Base-by-base conservation (phyloP, 2,888 invertebrate genomes). In the Agrenia bidenticulata region DNA sequence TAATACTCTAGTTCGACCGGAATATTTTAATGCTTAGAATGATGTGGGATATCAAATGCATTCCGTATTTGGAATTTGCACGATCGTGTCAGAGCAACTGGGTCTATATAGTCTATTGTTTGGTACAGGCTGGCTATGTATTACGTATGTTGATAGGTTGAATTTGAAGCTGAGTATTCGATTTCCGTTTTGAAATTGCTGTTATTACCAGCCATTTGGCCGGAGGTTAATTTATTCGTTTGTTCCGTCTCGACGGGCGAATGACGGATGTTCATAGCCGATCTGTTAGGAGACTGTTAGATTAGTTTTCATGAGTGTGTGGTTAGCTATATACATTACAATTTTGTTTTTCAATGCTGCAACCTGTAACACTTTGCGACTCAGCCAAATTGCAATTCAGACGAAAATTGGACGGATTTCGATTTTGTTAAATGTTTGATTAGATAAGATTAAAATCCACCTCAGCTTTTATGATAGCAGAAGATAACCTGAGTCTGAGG, bases 171-270 rank as follows among this genome's bases (percentile, higher is more conserved):
- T 23, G 11, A n/a, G 55, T 4, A 55, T 55, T 32, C 32, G 27
- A 55, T 55, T 55, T 55, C 55, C 55, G 55, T 37, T 55, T 32
- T 55, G 37, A 55, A 55, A 55, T 55, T 55, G 32, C 55, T 27
- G 17, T 55, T 26, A 55, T 55, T 27, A 32, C 15, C 24, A 7
- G 2, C 24, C 24, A n/a, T n/a, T 7, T 55, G 55, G 4, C 32
- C 17, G n/a, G 27, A 55, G 37, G 27, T 9, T 17, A 32, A 19
- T 32, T 19, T 19, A 23, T 19, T 13, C 24, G 24, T 51, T 51
- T 51, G 51, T 51, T 51, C 24, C 24, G 24, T 51, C 19, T 19
- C 13, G 21, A 11, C n/a, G 32, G 32, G 11, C 32, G 32, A n/a
- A n/a, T n/a, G 32, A 32, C 32, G 32, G 32, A 32, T 32, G 32